phyloP scores from a whole-genome alignment of 2,888 invertebrate species.

The Eurytoma adleriae region DNA sequence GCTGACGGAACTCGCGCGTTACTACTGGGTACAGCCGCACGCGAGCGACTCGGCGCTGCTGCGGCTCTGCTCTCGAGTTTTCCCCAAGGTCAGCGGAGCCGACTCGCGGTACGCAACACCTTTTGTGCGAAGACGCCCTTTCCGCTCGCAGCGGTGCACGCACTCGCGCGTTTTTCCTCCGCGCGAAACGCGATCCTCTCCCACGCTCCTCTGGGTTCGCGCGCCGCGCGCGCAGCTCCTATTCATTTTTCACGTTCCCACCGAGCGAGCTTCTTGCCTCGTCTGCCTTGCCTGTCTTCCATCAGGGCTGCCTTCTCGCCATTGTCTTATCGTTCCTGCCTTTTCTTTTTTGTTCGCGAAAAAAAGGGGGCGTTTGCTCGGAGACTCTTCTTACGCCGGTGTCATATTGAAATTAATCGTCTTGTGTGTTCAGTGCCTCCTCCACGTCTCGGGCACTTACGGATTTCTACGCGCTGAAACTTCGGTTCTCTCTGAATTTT shows the following conservation, averaged over 20 bases:
- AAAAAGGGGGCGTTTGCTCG: constrained; percentile 13
- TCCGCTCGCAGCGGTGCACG: constrained; percentile 34
- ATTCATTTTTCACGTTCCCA: constrained; percentile 48
- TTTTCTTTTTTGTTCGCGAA: constrained; percentile 1
- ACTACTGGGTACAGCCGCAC: constrained; percentile 25
- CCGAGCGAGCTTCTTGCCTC: neutral
- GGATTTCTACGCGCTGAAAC: too few species aligned
- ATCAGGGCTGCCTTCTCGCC: constrained; percentile 3
- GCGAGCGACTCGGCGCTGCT: neutral
- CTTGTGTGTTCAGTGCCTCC: too few species aligned
- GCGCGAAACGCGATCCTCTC: constrained; percentile 42
- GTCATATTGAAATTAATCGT: too few species aligned
- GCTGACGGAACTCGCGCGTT: constrained; percentile 47
- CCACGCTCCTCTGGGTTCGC: constrained; percentile 57
- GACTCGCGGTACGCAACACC: neutral
- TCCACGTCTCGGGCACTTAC: too few species aligned
- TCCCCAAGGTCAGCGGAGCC: constrained; percentile 37
- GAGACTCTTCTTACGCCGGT: too few species aligned
- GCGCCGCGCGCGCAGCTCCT: constrained; percentile 2
- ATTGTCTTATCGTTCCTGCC: constrained; percentile 15
- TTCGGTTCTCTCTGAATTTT: too few species aligned
- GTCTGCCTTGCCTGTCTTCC: constrained; percentile 4
- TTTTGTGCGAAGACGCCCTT: constrained; percentile 35
- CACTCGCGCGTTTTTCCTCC: constrained; percentile 16
- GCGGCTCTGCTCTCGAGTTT: neutral